Percentiles rank a stretch among this genome's conserved stretches.
These are phyloP conservation scores for Homalodisca vitripennis DNA, from an alignment of 1,140 invertebrate genomes.

Conservation along the genomic window DNA sequence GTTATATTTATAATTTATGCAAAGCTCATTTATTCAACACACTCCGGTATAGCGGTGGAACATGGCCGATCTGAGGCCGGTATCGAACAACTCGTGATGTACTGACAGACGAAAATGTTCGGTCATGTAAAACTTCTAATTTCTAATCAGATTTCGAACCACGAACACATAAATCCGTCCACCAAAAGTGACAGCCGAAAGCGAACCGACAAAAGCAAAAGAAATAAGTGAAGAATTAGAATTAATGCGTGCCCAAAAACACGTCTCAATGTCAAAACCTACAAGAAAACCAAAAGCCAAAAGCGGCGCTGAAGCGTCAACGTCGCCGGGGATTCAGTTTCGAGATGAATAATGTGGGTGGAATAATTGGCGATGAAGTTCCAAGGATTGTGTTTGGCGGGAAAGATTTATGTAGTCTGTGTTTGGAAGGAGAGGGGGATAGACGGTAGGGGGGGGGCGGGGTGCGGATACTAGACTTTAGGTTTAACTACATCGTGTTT, in stretches of 20 bases:
- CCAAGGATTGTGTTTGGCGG: constrained; percentile 10
- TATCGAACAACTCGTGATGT: too few species aligned
- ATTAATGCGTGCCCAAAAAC: constrained; percentile 11
- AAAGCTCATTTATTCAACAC: too few species aligned
- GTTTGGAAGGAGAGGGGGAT: background rate
- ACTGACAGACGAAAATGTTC: too few species aligned
- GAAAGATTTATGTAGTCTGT: constrained; percentile 7
- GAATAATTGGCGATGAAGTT: constrained; percentile 17
- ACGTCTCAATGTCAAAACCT: background rate
- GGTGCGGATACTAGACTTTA: background rate
- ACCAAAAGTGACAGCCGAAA: constrained; percentile 4
- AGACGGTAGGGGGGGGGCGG: background rate
- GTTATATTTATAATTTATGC: too few species aligned
- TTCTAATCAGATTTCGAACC: constrained; percentile 12
- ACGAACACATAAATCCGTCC: background rate
- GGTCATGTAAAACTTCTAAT: too few species aligned
- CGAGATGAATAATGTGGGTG: constrained; percentile 1
- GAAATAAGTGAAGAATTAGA: constrained; percentile 2
- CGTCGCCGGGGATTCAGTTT: background rate
- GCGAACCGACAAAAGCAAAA: background rate
- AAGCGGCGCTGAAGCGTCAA: background rate
- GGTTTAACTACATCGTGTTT: background rate
- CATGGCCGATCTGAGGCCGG: too few species aligned
- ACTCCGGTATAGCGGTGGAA: too few species aligned
- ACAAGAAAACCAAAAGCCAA: background rate